phyloP scores from a whole-genome alignment of 1,140 invertebrate species.

The Conopomorpha cramerella region DNA sequence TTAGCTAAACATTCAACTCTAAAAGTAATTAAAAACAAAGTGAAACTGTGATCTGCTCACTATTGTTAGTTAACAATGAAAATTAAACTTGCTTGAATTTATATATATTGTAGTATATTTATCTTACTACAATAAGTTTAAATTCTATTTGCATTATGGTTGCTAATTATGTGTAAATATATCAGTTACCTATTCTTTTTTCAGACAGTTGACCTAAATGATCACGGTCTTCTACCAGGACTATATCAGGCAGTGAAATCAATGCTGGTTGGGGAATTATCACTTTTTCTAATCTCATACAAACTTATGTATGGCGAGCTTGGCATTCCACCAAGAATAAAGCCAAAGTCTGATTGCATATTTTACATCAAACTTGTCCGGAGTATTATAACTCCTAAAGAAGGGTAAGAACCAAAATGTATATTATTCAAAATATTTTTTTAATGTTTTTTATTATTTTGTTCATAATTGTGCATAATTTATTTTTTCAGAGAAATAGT shows the following conservation, averaged over 20 bases:
- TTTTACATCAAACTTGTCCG: constrained; percentile 43
- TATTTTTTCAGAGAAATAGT: constrained; percentile 27
- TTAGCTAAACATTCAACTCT: too few relatives aligned
- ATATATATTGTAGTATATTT: not conserved
- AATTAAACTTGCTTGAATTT: too few relatives aligned
- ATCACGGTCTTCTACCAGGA: constrained; percentile 40
- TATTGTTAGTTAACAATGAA: too few relatives aligned
- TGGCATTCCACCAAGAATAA: constrained; percentile 42
- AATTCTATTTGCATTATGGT: not conserved
- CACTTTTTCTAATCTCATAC: constrained; percentile 42
- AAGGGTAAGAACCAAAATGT: constrained; percentile 22
- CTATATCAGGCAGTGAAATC: constrained; percentile 37
- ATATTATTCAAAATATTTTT: not conserved
- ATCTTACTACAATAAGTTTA: constrained; percentile 1
- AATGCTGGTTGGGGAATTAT: constrained; percentile 46
- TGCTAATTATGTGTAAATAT: constrained; percentile 1
- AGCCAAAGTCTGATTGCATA: constrained; percentile 39
- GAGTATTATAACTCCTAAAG: constrained; percentile 25
- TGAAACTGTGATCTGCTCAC: too few relatives aligned
- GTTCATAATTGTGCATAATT: too few relatives aligned
- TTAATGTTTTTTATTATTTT: not conserved
- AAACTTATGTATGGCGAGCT: constrained; percentile 51
- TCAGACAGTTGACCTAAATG: constrained; percentile 35
- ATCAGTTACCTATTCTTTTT: constrained; percentile 10
- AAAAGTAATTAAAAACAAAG: too few relatives aligned